These are phyloP conservation scores for Dysmachus trigonus DNA, from an alignment of 2,888 invertebrate genomes.

Conservation along the genomic window DNA sequence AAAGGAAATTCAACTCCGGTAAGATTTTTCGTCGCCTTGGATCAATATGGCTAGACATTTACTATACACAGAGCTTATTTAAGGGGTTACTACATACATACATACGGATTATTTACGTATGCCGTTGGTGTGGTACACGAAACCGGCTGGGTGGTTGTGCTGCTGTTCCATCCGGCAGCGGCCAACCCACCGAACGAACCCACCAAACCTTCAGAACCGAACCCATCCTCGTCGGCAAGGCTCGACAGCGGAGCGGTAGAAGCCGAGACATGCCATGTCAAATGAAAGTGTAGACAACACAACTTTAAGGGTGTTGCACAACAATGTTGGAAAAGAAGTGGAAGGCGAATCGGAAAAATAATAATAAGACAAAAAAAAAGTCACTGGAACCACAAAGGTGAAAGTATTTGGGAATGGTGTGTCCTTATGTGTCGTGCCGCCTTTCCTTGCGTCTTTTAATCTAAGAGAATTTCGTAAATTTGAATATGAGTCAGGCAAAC, in stretches of 20 bases:
- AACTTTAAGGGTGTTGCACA: slow-evolving; percentile 34
- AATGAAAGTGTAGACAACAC: slow-evolving; percentile 29
- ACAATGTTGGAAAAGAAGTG: slow-evolving; percentile 27
- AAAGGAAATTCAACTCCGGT: slow-evolving; percentile 25
- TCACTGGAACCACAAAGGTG: neutral
- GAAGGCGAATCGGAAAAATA: neutral
- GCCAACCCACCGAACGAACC: neutral
- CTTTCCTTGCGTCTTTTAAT: neutral
- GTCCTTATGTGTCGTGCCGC: neutral
- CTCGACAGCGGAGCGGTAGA: neutral
- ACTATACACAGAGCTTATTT: slow-evolving; percentile 37
- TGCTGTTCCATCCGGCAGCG: neutral
- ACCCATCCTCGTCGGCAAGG: neutral
- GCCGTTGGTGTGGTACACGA: neutral
- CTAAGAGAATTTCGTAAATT: neutral
- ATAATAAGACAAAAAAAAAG: neutral
- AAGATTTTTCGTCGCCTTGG: slow-evolving; percentile 41
- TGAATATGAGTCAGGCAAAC: neutral
- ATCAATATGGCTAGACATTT: slow-evolving; percentile 52
- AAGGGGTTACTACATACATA: slow-evolving; percentile 25
- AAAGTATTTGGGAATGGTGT: neutral
- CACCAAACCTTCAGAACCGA: neutral
- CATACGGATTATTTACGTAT: neutral
- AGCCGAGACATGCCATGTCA: neutral
- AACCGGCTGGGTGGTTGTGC: neutral